phyloP scores from a whole-genome alignment of 37 sponge, comb jelly and placozoan genomes.

The Mnemiopsis leidyi region DNA sequence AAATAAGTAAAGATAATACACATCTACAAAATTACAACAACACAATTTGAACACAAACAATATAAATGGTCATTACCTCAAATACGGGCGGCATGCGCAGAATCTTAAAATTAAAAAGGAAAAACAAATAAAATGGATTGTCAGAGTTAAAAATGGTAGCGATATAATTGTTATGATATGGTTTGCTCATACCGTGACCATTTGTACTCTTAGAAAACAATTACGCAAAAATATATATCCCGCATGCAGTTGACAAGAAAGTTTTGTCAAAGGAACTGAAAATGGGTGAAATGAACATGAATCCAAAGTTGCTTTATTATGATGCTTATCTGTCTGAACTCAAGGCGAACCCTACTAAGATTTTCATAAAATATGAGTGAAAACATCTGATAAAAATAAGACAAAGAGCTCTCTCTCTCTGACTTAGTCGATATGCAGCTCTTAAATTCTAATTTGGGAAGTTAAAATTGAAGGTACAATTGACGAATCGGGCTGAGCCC shows the following conservation, averaged over 20 bases:
- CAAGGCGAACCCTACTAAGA: no score
- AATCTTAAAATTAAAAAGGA: neutral
- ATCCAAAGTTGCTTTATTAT: no score
- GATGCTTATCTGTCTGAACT: no score
- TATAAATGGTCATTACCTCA: neutral
- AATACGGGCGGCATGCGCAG: neutral
- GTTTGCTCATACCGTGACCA: no score
- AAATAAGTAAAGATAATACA: neutral
- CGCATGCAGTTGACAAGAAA: no score
- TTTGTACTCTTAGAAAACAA: no score
- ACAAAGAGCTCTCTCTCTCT: no score
- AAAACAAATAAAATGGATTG: neutral
- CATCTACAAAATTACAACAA: neutral
- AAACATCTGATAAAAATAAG: neutral
- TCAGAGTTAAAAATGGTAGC: neutral
- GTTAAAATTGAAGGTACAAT: slow-evolving; percentile 50
- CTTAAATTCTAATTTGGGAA: neutral
- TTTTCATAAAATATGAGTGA: neutral
- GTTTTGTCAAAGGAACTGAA: no score
- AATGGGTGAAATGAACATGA: no score
- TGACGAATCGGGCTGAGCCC: slow-evolving; percentile 45
- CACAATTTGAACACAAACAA: neutral
- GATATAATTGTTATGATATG: no score
- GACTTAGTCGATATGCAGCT: no score
- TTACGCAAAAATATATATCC: no score